These are phyloP conservation scores for Sebastes matsubarae DNA, from an alignment of 2,797 vertebrate species.

Conservation along the genomic window DNA sequence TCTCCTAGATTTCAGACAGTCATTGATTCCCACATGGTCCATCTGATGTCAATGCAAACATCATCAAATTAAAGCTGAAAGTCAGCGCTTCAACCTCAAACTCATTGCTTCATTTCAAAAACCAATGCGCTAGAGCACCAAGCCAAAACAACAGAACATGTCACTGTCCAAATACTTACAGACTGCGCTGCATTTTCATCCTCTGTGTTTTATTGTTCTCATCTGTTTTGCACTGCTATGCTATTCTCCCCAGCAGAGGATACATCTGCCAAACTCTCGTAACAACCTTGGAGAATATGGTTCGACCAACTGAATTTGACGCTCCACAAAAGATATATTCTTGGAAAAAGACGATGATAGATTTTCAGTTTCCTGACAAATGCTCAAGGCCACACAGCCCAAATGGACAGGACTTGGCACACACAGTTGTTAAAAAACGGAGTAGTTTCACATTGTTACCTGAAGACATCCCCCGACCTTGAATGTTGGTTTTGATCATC, in stretches of 20 bases:
- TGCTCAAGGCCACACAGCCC: constrained; percentile 35
- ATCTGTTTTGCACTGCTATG: constrained; percentile 55
- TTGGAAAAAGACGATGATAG: constrained; percentile 34
- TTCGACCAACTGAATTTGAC: constrained; percentile 51
- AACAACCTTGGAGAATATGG: constrained; percentile 49
- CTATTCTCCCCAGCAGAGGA: constrained; percentile 45
- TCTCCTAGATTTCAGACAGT: background rate
- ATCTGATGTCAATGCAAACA: constrained; percentile 17
- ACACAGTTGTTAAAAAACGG: background rate
- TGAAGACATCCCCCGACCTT: constrained; percentile 22
- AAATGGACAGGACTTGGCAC: constrained; percentile 13
- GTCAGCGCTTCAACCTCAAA: constrained; percentile 19
- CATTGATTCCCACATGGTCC: background rate
- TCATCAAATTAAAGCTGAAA: constrained; percentile 14
- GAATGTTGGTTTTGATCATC: constrained; percentile 26
- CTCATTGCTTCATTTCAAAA: constrained; percentile 23
- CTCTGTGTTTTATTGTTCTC: constrained; percentile 60
- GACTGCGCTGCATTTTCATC: constrained; percentile 39
- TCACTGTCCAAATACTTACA: constrained; percentile 21
- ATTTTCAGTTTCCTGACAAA: constrained; percentile 34
- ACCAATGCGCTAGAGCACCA: background rate
- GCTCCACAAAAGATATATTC: constrained; percentile 53
- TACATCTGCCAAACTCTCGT: constrained; percentile 53
- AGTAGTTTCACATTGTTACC: constrained; percentile 26
- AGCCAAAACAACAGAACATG: constrained; percentile 35